phyloP scores from a whole-genome alignment of 2,888 invertebrate species.

The Bedellia somnulentella region DNA sequence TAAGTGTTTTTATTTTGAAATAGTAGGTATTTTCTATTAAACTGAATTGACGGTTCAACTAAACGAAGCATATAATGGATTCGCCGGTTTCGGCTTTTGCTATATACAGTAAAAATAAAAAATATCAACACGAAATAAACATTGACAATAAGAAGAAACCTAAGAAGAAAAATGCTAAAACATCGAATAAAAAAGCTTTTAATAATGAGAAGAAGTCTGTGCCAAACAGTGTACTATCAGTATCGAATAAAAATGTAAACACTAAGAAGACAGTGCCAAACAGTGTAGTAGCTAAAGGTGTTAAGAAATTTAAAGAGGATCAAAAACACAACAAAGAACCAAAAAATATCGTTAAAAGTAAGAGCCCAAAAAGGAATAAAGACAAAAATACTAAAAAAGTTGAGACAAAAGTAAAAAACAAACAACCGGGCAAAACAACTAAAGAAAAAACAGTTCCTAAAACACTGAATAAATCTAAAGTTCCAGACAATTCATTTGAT shows the following conservation, averaged over 20 bases:
- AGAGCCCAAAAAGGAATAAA: slow-evolving; percentile 31
- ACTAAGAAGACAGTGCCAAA: background rate
- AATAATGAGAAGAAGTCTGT: too few species aligned
- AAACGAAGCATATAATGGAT: too few species aligned
- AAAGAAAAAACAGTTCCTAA: slow-evolving; percentile 9
- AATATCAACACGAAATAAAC: slow-evolving; percentile 19
- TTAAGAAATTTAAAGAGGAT: slow-evolving; percentile 6
- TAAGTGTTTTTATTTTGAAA: too few species aligned
- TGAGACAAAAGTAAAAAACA: slow-evolving; percentile 10
- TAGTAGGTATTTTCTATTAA: too few species aligned
- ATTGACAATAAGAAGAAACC: slow-evolving; percentile 19
- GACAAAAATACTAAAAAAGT: too few species aligned
- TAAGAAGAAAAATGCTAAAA: slow-evolving; percentile 15
- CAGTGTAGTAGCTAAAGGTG: background rate
- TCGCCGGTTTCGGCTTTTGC: slow-evolving; percentile 41
- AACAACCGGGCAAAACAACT: slow-evolving; percentile 7
- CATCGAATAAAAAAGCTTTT: slow-evolving; percentile 1
- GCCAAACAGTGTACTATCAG: too few species aligned
- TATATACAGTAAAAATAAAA: slow-evolving; percentile 23
- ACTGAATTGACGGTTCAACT: too few species aligned
- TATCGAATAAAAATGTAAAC: too few species aligned
- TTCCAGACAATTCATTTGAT: too few species aligned
- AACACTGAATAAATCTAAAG: too few species aligned
- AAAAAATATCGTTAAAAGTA: slow-evolving; percentile 27
- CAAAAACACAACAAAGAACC: slow-evolving; percentile 14